Evolutionary conservation across 2,113 vertebrate genomes (phyloP).

Genomic region (Scartelaos histophorus): DNA sequence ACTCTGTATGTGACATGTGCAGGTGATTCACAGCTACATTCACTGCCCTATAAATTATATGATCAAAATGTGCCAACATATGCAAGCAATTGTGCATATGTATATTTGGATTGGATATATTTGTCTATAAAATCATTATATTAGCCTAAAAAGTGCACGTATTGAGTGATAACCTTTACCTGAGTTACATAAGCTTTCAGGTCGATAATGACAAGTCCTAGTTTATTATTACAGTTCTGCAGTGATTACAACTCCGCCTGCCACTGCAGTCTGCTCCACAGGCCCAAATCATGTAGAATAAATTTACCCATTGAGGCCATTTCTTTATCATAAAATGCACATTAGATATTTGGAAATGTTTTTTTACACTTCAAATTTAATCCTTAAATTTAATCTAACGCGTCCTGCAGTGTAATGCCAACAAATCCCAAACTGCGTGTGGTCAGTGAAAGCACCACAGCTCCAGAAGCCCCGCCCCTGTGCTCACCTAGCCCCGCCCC

Average conservation of each 20-base stretch:
- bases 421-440: not conserved
- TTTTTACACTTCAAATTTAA: not conserved
- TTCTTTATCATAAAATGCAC: not conserved
- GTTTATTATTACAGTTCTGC: too few species aligned
- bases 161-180: not conserved
- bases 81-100: not conserved
- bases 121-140: not conserved
- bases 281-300: not conserved
- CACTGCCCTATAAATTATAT: not conserved
- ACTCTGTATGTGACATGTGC: too few species aligned
- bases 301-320: not conserved
- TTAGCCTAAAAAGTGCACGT: not conserved
- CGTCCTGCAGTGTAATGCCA: not conserved
- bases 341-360: not conserved
- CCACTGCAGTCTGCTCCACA: not conserved
- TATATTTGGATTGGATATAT: not conserved
- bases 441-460: slow-evolving; percentile 40
- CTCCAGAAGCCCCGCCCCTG: slow-evolving; percentile 38
- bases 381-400: not conserved
- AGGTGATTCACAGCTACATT: too few species aligned
- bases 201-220: too few species aligned
- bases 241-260: not conserved
- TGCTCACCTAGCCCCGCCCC: slow-evolving; percentile 41
- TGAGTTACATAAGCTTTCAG: not conserved
- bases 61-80: not conserved